Evolutionary conservation across 2,113 vertebrate genomes (phyloP), one percentile per base, ranked within the genome.

Genomic region (Odontesthes bonariensis): DNA sequence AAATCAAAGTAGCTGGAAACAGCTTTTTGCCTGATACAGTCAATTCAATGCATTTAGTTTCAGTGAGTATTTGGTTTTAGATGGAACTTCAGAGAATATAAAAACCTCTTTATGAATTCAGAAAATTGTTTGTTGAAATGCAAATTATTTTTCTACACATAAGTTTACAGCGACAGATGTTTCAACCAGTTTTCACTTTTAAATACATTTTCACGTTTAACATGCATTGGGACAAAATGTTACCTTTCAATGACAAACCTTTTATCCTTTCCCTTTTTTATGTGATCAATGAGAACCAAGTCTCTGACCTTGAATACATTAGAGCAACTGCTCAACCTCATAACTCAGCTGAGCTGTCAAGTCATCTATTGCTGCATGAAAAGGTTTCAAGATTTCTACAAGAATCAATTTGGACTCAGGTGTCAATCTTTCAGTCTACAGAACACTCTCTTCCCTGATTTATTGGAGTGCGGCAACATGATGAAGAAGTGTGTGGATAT

Each of bases 331-430:
- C n/a, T 52, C 0, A 11, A 61, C 31, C n/a, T 46, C 38, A 46
- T 49, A 59, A 64, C 65, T 72, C 67, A 56, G 16, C 70, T 31
- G 40, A 76, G 70, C 80, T 69, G 79, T 83, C 74, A 81, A 77
- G 83, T 81, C 61, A 49, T 55, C 22, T 59, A 11, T 20, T 8
- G 2, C 75, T 56, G 77, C 72, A 60, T 80, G 60, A 90, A 83
- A 89, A 80, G 77, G 69, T 86, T 72, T 87, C 68, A 75, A 69
- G 64, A 73, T 82, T 72, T 76, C 58, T 19, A 57, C 61, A 62
- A 71, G 73, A 80, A 82, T 86, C 6, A 49, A 89, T 88, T 75
- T 75, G 66, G 46, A 74, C 77, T 80, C 69, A 61, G 66, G 72
- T 88, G 86, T 78, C 86, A 80, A 33, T 89, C 88, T 82, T 62